Conservation (phyloP, 2,888 invertebrate genomes). For the Cynaeus angustus region DNA sequence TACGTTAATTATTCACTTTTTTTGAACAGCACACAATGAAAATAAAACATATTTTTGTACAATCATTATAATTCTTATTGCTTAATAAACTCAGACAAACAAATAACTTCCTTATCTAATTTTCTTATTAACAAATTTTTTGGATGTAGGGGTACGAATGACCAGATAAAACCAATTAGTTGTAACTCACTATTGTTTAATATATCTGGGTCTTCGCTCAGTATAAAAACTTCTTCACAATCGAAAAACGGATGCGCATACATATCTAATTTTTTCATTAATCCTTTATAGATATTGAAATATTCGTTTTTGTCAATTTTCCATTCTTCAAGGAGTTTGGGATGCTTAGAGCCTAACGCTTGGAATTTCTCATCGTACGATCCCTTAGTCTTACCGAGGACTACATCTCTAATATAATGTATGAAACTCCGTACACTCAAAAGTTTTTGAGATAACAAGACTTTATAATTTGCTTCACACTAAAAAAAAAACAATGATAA, state of each 20-base stretch:
- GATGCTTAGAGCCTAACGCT: slow-evolving; percentile 8
- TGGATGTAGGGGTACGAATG: slow-evolving; percentile 1
- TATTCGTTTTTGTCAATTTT: slow-evolving; percentile 6
- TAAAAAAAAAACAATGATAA: slow-evolving; percentile 13
- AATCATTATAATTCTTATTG: too few species aligned
- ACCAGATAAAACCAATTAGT: slow-evolving; percentile 5
- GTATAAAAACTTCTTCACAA: background rate
- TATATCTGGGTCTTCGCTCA: background rate
- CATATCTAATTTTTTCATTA: slow-evolving; percentile 6
- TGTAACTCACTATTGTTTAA: slow-evolving; percentile 3
- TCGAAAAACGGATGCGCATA: slow-evolving; percentile 6
- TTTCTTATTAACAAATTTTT: background rate
- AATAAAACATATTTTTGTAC: too few species aligned
- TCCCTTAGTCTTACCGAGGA: slow-evolving; percentile 5
- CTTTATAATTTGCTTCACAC: slow-evolving; percentile 6
- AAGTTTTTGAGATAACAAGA: slow-evolving; percentile 5
- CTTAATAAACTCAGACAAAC: too few species aligned
- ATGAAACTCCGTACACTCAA: slow-evolving; percentile 6
- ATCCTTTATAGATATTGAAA: slow-evolving; percentile 8
- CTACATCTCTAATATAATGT: slow-evolving; percentile 6
- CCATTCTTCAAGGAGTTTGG: background rate
- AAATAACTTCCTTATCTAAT: background rate
- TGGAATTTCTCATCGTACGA: slow-evolving; percentile 6
- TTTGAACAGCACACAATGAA: too few species aligned
- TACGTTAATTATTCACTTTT: too few species aligned